Evolutionary conservation across 1,140 invertebrate species (phyloP).

Genomic region (Cephus cinctus): DNA sequence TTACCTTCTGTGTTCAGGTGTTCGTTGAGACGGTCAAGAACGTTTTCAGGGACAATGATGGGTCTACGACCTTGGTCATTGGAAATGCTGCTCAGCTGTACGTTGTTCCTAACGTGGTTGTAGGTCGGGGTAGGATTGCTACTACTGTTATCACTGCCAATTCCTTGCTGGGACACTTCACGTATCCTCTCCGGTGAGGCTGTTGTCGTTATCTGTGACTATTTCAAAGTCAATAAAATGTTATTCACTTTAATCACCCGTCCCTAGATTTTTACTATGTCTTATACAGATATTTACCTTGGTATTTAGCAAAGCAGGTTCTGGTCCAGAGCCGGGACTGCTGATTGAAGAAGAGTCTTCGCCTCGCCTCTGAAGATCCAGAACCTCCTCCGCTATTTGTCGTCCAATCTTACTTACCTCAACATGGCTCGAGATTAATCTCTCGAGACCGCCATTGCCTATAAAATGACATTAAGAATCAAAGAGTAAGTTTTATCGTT

Average conservation of each 20-base stretch:
- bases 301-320: constrained; percentile 36
- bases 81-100: constrained; percentile 48
- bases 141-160: constrained; percentile 35
- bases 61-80: constrained; percentile 53
- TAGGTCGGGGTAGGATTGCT: constrained; percentile 34
- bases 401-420: constrained; percentile 79
- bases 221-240: constrained; percentile 8
- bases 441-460: constrained; percentile 63
- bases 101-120: constrained; percentile 44
- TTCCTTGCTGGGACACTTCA: constrained; percentile 29
- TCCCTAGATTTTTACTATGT: not conserved
- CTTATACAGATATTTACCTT: constrained; percentile 35
- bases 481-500: constrained; percentile 6
- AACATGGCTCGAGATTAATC: constrained; percentile 70
- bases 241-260: not conserved
- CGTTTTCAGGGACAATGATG: constrained; percentile 45
- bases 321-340: constrained; percentile 52
- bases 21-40: constrained; percentile 23
- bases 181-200: constrained; percentile 34
- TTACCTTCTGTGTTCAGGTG: not conserved
- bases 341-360: constrained; percentile 56
- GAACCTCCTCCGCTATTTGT: constrained; percentile 72
- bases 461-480: not conserved
- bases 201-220: constrained; percentile 35
- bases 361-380: constrained; percentile 59